Evolutionary conservation across 2,797 vertebrate genomes (phyloP).

Genomic region (Chloroceryle inda): DNA sequence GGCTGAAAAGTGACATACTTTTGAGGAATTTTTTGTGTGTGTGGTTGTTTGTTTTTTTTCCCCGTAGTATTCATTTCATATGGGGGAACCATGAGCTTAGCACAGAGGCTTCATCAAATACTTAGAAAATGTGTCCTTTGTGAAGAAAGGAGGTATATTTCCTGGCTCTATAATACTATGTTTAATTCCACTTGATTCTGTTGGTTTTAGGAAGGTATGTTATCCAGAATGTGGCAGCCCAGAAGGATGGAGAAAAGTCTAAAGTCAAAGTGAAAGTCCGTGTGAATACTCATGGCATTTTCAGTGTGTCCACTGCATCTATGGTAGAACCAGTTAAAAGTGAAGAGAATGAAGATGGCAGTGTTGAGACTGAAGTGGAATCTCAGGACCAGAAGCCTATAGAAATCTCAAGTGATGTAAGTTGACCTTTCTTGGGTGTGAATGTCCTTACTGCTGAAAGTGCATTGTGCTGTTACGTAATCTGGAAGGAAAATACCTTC

Average conservation of each 20-base stretch:
- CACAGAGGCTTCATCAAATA: neutral
- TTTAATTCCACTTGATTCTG: neutral
- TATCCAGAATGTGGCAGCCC: constrained; percentile 85
- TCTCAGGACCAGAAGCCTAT: constrained; percentile 59
- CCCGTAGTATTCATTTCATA: neutral
- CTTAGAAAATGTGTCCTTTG: neutral
- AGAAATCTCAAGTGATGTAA: constrained; percentile 79
- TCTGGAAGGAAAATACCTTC: neutral
- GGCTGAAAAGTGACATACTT: neutral
- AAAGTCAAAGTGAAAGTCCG: constrained; percentile 88
- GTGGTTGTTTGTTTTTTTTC: neutral
- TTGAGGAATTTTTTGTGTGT: too few species aligned
- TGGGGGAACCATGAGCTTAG: neutral
- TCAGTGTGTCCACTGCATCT: constrained; percentile 85
- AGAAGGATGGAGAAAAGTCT: constrained; percentile 85
- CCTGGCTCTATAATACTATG: neutral
- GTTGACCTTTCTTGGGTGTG: constrained; percentile 31
- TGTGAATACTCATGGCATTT: constrained; percentile 84
- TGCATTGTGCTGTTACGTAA: neutral
- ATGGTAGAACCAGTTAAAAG: constrained; percentile 83
- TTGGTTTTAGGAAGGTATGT: constrained; percentile 81
- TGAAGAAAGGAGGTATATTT: neutral
- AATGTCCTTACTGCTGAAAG: neutral
- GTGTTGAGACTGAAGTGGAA: constrained; percentile 74
- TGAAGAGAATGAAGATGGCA: constrained; percentile 73